Evolutionary conservation across 2,113 vertebrate genomes (phyloP), one percentile per base, ranked within the genome.

Genomic region (Mus musculus): DNA sequence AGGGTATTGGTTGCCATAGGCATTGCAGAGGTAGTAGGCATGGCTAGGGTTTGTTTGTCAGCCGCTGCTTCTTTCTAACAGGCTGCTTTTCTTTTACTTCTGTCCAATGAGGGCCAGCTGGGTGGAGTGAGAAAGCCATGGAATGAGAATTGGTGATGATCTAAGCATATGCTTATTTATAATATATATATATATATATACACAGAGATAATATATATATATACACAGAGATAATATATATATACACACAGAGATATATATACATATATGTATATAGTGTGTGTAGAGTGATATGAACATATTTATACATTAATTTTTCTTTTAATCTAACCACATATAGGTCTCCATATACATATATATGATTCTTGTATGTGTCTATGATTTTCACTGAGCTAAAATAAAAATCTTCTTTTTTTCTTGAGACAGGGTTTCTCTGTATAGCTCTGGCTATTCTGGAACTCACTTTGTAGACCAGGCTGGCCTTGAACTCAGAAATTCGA

Each of bases 361-460:
- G 54, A 19, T 11, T 69, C 65, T 87, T 14, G 8, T 63, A 65
- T 85, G 24, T 85, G 3, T 59, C 24, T 88, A 8, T 86, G 24
- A 75, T 91, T 84, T 95, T 88, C 30, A 95, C n/a, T 93, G 30
- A 81, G n/a, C 69, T 84, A 63, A 90, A 90, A 92, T 49, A n/a
- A 92, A 39, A 72, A 4, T 67, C 90, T 94, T 75, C 42, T 42
- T 42, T 42, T 42, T 42, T 42, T 42, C 3, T 42, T 42, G 42
- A 42, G 42, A 42, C 42, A 42, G 42, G 42, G 42, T 42, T 42
- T 42, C 42, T 42, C 42, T 42, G 42, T 42, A 42, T 42, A 42
- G 42, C 42, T 42, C 42, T 42, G 42, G 42, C 42, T 42, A 42
- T 42, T 42, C 42, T 42, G 42, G 42, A 42, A 42, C 42, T 42